Evolutionary conservation across 2,888 invertebrate species (phyloP).

Genomic region (Subacronicta megacephala): DNA sequence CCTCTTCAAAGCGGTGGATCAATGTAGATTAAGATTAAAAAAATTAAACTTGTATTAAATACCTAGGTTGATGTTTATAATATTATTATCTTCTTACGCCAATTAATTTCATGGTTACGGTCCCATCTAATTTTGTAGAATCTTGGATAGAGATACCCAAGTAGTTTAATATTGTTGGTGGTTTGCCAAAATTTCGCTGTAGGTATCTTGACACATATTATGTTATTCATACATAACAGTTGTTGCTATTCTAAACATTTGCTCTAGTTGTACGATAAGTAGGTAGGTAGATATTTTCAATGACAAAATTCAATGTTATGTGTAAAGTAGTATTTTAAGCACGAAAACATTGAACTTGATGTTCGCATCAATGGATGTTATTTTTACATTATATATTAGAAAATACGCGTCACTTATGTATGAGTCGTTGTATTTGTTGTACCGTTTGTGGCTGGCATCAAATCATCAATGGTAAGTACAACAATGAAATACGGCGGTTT

Average conservation of each 20-base stretch:
- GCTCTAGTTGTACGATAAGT: slow-evolving; percentile 56
- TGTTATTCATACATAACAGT: slow-evolving; percentile 55
- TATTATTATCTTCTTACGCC: no score
- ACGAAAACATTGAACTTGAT: slow-evolving; percentile 74
- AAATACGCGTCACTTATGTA: background rate
- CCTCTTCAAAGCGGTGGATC: no score
- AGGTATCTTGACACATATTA: slow-evolving; percentile 51
- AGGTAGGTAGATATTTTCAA: slow-evolving; percentile 54
- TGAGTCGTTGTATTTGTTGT: no score
- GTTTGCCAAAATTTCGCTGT: slow-evolving; percentile 67
- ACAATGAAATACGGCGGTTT: background rate
- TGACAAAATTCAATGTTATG: slow-evolving; percentile 60
- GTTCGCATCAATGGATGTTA: slow-evolving; percentile 63
- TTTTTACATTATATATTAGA: slow-evolving; percentile 48
- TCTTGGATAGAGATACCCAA: slow-evolving; percentile 69
- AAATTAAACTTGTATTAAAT: no score
- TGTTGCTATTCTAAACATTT: slow-evolving; percentile 57
- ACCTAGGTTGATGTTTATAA: no score
- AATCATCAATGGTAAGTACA: background rate
- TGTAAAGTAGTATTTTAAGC: slow-evolving; percentile 73
- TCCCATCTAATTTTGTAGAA: slow-evolving; percentile 64
- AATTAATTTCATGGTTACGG: slow-evolving; percentile 61
- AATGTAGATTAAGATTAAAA: no score
- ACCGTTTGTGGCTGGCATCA: background rate
- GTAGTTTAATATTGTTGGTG: slow-evolving; percentile 65